Base-by-base conservation (phyloP, 2,113 vertebrate species). In the rabbit (Oryctolagus cuniculus) region DNA sequence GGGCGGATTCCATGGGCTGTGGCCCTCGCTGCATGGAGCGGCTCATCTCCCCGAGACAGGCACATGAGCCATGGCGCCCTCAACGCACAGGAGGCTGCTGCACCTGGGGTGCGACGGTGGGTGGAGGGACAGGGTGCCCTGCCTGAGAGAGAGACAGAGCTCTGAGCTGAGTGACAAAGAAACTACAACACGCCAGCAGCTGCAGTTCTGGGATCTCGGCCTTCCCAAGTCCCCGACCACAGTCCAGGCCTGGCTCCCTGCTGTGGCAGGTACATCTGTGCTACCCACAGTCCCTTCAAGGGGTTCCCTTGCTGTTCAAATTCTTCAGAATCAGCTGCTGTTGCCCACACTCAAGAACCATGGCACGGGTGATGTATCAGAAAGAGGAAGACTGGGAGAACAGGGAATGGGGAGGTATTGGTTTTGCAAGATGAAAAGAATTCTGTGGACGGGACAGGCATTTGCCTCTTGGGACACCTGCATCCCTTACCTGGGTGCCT, bases 41-140 rank as follows among this genome's bases (percentile, higher is more conserved):
- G 31, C 77, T 84, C 17, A 27, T 2, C 29, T 16, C 1, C 5
- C 31, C 27, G 27, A 75, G 29, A 72, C 27, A 21, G 10, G 13
- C 4, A 2, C 0, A 1, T 19, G 9, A 7, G 38, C n/a, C 16
- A 25, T 31, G 1, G 10, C 1, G 16, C 17, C 55, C 15, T 58
- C 6, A 36, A 49, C 4, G 0, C 6, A 4, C 4, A 49, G 36
- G 64, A 21, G 0, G 5, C 22, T 38, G 36, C 83, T 61, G 5
- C 9, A 53, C 27, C 78, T 72, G 44, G 12, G 24, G 10, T 1
- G 2, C 51, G 10, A 84, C 31, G 82, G 27, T 10, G 12, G 3
- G 1, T 51, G 12, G 49, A 31, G 69, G 74, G 25, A 11, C 15
- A 29, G 12, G 55, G 31, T 31, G 1, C 36, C 72, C 27, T 51